These are phyloP conservation scores for Drosophila acutilabella DNA, from an alignment of 2,888 invertebrate species.

Conservation along the genomic window DNA sequence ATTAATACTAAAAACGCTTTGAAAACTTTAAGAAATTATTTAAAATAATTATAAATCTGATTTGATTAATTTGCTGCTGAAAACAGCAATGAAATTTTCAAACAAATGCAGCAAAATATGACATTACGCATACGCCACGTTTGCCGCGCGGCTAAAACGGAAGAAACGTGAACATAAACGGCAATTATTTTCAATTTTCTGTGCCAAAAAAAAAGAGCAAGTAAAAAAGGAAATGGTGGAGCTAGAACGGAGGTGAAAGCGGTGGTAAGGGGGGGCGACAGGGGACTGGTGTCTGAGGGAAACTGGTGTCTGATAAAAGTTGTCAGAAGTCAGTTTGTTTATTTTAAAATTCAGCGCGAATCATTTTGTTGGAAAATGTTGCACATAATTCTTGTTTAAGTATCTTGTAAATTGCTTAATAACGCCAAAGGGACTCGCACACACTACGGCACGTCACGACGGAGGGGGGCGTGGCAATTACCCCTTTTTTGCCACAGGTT, in stretches of 20 bases:
- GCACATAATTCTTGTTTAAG: constrained; percentile 84
- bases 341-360: constrained; percentile 80
- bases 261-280: not conserved
- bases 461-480: constrained; percentile 48
- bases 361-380: constrained; percentile 82
- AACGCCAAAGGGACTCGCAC: constrained; percentile 77
- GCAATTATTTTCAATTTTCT: constrained; percentile 57
- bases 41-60: too few species aligned
- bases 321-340: constrained; percentile 79
- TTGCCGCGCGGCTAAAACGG: constrained; percentile 1
- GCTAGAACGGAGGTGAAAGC: constrained; percentile 15
- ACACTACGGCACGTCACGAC: constrained; percentile 4
- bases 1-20: too few species aligned
- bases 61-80: too few species aligned
- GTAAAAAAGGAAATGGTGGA: constrained; percentile 15
- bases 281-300: not conserved
- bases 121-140: constrained; percentile 40
- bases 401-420: constrained; percentile 84
- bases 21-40: too few species aligned
- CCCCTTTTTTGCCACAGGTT: constrained; percentile 41
- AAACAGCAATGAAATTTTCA: not conserved
- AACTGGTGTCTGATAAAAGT: constrained; percentile 45
- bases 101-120: constrained; percentile 11
- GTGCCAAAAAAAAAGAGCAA: not conserved
- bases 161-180: constrained; percentile 21